phyloP scores from a whole-genome alignment of 2,797 vertebrate species.

The Mormyrops attenuatus region DNA sequence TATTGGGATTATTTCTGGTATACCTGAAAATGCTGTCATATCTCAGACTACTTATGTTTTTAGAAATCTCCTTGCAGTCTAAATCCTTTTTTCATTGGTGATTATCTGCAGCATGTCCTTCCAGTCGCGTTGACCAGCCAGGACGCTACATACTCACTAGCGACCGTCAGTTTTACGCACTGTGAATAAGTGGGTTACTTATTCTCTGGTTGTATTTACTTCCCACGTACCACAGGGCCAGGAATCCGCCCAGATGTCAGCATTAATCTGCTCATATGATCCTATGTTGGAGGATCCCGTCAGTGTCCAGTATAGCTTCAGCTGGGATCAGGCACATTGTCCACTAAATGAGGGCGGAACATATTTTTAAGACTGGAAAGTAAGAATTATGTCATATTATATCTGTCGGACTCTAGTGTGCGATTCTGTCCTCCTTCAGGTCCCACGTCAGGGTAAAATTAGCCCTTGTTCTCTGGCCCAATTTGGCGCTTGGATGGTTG shows the following conservation, averaged over 20 bases:
- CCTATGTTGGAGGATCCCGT: not conserved
- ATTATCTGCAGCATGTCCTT: not conserved
- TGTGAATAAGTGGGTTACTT: not conserved
- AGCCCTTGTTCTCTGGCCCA: not conserved
- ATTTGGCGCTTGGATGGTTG: not conserved
- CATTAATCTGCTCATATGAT: not conserved
- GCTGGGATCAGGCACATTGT: not conserved
- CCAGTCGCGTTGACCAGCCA: not conserved
- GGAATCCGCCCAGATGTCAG: not conserved
- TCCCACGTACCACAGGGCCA: not conserved
- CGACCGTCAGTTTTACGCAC: not conserved
- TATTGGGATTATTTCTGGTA: not conserved
- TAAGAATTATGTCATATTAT: conserved; percentile 1
- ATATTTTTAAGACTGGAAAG: not conserved
- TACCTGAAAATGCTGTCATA: not conserved
- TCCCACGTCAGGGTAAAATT: conserved; percentile 2
- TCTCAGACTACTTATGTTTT: not conserved
- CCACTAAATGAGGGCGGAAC: not conserved
- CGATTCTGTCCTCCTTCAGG: not conserved
- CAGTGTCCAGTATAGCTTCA: not conserved
- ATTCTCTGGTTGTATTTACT: not conserved
- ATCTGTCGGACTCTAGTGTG: not conserved
- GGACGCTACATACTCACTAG: not conserved
- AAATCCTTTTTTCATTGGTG: not conserved
- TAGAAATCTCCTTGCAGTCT: not conserved